Percentiles rank a stretch among this genome's conserved stretches.
These are phyloP conservation scores for Ochotona curzoniae DNA, from an alignment of 2,113 vertebrate species.

Conservation along the genomic window DNA sequence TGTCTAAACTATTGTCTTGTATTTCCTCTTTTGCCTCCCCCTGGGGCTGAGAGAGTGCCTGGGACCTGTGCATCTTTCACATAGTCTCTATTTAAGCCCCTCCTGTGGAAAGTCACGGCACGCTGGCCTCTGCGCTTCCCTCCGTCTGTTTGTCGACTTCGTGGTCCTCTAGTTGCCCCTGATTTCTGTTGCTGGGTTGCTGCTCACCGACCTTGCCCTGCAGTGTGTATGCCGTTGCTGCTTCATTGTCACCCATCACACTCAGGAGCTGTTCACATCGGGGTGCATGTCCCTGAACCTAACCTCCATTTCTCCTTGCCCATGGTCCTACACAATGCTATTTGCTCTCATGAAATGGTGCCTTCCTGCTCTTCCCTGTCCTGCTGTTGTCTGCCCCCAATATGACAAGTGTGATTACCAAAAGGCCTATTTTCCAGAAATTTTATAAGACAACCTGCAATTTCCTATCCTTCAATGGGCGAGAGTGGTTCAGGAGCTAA, in stretches of 20 bases:
- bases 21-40: neutral
- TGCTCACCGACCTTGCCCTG: neutral
- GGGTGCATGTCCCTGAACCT: conserved; percentile 21
- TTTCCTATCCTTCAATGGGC: conserved; percentile 62
- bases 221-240: neutral
- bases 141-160: neutral
- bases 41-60: neutral
- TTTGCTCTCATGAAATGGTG: conserved; percentile 12
- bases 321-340: neutral
- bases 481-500: conserved; percentile 50
- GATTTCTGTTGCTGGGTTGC: neutral
- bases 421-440: conserved; percentile 66
- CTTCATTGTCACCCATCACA: neutral
- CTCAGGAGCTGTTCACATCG: neutral
- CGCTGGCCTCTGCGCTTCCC: neutral
- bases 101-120: accelerated
- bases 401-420: conserved; percentile 75
- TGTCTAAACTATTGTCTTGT: neutral
- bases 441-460: conserved; percentile 71
- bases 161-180: neutral
- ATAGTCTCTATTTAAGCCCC: neutral
- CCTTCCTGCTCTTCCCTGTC: neutral
- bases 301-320: conserved; percentile 65
- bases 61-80: neutral
- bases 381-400: conserved; percentile 60